Percentiles rank a stretch among this genome's conserved stretches.
Conservation (phyloP, 1,140 invertebrate species). For the Papilio polyxenes region DNA sequence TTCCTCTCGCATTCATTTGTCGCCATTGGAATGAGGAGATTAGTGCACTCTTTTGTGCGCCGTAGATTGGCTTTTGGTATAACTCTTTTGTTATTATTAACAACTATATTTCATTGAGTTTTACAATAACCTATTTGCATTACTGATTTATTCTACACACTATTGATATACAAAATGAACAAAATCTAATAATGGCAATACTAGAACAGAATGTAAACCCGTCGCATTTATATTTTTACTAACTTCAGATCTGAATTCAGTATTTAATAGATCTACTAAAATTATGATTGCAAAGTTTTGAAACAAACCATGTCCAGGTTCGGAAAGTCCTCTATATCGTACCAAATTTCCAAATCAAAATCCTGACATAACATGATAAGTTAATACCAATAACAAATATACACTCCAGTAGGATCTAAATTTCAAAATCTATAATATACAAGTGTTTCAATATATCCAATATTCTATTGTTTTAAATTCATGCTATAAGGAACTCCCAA, state of each 20-base stretch:
- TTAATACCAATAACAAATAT: not conserved
- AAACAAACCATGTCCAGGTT: not conserved
- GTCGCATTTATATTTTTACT: not conserved
- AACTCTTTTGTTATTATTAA: conserved; percentile 65
- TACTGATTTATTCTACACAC: not conserved
- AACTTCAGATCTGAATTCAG: not conserved
- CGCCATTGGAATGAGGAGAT: conserved; percentile 63
- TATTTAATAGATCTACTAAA: too few species aligned
- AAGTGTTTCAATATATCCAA: conserved; percentile 40
- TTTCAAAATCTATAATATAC: not conserved
- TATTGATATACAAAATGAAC: not conserved
- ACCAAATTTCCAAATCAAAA: not conserved
- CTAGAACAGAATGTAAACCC: not conserved
- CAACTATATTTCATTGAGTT: conserved; percentile 22
- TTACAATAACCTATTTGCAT: not conserved
- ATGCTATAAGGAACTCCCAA: conserved; percentile 53
- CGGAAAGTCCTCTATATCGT: not conserved
- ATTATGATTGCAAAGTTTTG: not conserved
- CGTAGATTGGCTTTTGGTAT: conserved; percentile 62
- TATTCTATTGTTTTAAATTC: conserved; percentile 60
- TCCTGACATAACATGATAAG: not conserved
- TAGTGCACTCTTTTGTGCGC: conserved; percentile 68
- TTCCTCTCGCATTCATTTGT: conserved; percentile 54
- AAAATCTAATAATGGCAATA: not conserved
- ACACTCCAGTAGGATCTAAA: not conserved